Conservation (phyloP, 2,113 vertebrate species). For the Dissostichus mawsoni region DNA sequence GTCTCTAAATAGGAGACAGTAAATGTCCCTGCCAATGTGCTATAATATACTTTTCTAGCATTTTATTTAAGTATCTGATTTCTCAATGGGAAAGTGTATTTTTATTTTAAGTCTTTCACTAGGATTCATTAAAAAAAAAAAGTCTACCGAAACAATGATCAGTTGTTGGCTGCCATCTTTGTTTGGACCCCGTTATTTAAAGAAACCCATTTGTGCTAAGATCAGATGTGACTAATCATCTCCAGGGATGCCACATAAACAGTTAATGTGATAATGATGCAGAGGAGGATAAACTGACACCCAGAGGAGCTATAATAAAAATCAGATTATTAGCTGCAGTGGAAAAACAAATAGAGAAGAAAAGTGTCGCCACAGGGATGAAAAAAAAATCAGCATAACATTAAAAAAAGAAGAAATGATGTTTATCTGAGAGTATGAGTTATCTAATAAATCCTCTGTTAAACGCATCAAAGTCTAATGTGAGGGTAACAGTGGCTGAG, state of each 20-base stretch:
- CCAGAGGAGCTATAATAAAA: slow-evolving; percentile 23
- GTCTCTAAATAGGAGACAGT: neutral
- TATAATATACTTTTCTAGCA: neutral
- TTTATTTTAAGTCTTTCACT: no score
- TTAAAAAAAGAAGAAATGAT: slow-evolving; percentile 15
- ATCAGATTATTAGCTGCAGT: slow-evolving; percentile 41
- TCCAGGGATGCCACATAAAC: neutral
- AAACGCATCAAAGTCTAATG: neutral
- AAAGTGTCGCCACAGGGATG: slow-evolving; percentile 10
- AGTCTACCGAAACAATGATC: neutral
- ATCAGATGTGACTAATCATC: neutral
- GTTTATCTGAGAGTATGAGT: slow-evolving; percentile 5
- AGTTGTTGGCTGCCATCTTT: neutral
- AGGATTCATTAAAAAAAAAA: no score
- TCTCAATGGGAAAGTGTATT: no score
- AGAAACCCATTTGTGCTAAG: neutral
- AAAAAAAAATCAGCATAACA: slow-evolving; percentile 14
- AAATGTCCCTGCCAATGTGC: neutral
- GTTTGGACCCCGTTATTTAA: neutral
- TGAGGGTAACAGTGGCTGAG: neutral
- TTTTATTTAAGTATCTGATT: neutral
- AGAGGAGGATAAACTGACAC: slow-evolving; percentile 12
- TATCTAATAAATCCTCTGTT: neutral
- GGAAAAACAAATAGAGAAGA: slow-evolving; percentile 23
- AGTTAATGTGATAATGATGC: slow-evolving; percentile 24